Base-by-base conservation (phyloP, 2,113 vertebrate genomes). In the Colaptes auratus region DNA sequence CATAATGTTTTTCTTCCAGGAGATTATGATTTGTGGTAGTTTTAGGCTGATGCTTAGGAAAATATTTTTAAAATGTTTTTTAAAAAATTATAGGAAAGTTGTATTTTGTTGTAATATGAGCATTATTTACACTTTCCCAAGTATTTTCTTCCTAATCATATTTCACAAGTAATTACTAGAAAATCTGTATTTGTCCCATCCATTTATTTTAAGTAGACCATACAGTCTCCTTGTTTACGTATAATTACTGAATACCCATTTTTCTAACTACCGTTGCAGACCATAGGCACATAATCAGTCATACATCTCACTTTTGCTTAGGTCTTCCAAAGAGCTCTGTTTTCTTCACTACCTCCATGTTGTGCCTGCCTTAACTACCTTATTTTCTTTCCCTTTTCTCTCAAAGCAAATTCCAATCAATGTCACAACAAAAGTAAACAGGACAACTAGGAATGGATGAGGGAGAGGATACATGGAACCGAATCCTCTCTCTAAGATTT, bases 401-500 rank as follows among this genome's bases (percentile, higher is more conserved):
- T 64, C 13, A 35, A 50, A 46, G 42, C 1, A 74, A 71, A 39
- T 71, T 85, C 39, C 71, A 5, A 46, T 6, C 50, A 85, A 63
- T 39, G 10, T 14, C n/a, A 39, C 18, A 88, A 6, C 7, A 69
- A 52, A 52, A 52, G 23, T 21, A 52, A 25, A 27, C 67, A 77
- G 20, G 12, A 64, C 12, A 25, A 7, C 12, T 36, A 9, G 13
- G 31, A 76, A 86, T 69, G 6, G 15, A 21, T 10, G 2, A 72
- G 2, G 13, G 5, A 69, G 8, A 3, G 0, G 2, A 42, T 30
- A 56, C 1, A 4, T 23, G 17, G 7, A 42, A 55, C 3, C 30
- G 30, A 35, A 52, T 24, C 23, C 14, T 44, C 2, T 20, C 4
- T 3, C 17, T 39, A 10, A 27, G 19, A 18, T 66, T 36, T 55